Evolutionary conservation across 2,888 invertebrate species (phyloP).

Genomic region (Cantharis flavilabris): DNA sequence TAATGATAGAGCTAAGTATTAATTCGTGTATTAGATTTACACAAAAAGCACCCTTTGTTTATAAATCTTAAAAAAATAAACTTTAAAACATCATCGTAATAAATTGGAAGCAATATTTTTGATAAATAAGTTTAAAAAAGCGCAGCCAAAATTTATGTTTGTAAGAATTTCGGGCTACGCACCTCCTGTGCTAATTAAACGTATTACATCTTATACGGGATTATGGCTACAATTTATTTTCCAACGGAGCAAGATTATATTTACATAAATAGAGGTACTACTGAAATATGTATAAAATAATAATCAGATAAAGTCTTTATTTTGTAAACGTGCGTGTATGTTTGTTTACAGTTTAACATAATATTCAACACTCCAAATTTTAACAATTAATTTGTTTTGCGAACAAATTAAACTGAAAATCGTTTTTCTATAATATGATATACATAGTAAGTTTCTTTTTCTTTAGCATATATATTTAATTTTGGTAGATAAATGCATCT

Average conservation of each 20-base stretch:
- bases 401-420: no score
- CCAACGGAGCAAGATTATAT: slow-evolving; percentile 18
- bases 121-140: neutral
- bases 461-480: no score
- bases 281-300: slow-evolving; percentile 7
- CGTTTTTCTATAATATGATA: no score
- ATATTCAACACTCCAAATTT: neutral
- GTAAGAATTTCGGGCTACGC: neutral
- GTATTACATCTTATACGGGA: neutral
- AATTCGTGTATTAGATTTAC: slow-evolving; percentile 29
- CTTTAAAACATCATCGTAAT: neutral
- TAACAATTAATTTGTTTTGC: no score
- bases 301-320: slow-evolving; percentile 18
- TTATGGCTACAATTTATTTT: slow-evolving; percentile 7
- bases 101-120: neutral
- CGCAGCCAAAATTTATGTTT: neutral
- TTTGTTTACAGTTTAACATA: neutral
- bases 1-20: slow-evolving; percentile 44
- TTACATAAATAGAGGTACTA: slow-evolving; percentile 26
- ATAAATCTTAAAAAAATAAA: neutral
- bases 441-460: no score
- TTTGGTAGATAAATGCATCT: no score
- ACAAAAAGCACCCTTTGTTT: neutral
- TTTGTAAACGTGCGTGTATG: neutral
- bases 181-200: neutral